phyloP scores from a whole-genome alignment of 2,797 vertebrate genomes.

The Staurois parvus region DNA sequence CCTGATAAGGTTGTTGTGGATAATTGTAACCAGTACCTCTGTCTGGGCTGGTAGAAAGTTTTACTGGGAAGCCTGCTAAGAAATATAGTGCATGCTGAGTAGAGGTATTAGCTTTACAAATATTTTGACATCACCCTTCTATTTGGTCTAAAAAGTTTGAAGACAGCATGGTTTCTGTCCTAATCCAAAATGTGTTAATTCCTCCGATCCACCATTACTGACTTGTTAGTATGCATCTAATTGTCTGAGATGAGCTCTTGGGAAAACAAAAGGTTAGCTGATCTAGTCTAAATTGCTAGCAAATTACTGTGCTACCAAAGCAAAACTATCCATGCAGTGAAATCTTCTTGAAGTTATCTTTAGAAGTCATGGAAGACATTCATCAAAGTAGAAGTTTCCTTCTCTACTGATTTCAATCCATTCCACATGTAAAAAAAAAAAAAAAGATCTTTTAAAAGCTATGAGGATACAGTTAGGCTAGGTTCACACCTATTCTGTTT shows the following conservation, averaged over 20 bases:
- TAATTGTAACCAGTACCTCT: constrained; percentile 71
- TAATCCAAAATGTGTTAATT: constrained; percentile 72
- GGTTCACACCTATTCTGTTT: no score
- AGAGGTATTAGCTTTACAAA: constrained; percentile 70
- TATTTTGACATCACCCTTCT: constrained; percentile 74
- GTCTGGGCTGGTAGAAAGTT: constrained; percentile 62
- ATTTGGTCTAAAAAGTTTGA: constrained; percentile 68
- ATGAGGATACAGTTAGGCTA: no score
- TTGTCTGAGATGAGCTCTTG: constrained; percentile 68
- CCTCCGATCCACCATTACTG: constrained; percentile 67
- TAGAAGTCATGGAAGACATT: neutral
- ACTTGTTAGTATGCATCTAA: constrained; percentile 68
- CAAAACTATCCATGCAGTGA: neutral
- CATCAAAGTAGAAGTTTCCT: neutral
- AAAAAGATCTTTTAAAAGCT: no score
- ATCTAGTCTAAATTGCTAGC: constrained; percentile 57
- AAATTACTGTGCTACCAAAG: constrained; percentile 37
- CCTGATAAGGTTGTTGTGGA: constrained; percentile 73
- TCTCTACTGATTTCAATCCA: neutral
- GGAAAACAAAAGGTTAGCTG: constrained; percentile 71
- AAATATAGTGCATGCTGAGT: constrained; percentile 66
- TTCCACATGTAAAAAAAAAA: neutral
- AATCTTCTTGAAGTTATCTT: neutral
- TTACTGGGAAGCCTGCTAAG: constrained; percentile 64
- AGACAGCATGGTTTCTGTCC: constrained; percentile 71